Conservation (phyloP, 1,140 invertebrate genomes). For the Trichonephila inaurata region DNA sequence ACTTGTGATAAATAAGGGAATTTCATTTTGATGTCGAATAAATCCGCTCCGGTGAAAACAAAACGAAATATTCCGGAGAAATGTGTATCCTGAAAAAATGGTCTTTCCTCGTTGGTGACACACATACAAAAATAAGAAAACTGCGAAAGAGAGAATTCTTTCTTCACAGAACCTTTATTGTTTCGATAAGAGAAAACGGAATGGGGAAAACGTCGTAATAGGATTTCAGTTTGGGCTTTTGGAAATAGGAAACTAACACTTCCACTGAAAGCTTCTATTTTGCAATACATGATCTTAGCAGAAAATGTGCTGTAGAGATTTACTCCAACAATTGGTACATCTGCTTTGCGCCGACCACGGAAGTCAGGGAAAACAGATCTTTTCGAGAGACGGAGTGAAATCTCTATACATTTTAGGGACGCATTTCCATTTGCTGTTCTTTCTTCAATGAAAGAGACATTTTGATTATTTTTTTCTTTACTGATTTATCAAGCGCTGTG, state of each 20-base stretch:
- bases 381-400: neutral
- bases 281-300: slow-evolving; percentile 49
- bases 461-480: neutral
- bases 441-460: neutral
- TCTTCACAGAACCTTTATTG: slow-evolving; percentile 53
- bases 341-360: slow-evolving; percentile 39
- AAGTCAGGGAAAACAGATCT: slow-evolving; percentile 36
- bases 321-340: slow-evolving; percentile 57
- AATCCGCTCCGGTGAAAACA: slow-evolving; percentile 63
- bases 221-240: slow-evolving; percentile 62
- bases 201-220: slow-evolving; percentile 56
- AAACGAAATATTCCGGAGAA: slow-evolving; percentile 30
- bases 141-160: slow-evolving; percentile 30
- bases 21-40: slow-evolving; percentile 72
- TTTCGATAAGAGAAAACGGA: slow-evolving; percentile 67
- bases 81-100: slow-evolving; percentile 53
- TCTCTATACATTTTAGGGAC: slow-evolving; percentile 15
- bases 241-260: slow-evolving; percentile 65
- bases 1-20: slow-evolving; percentile 69
- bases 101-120: slow-evolving; percentile 39
- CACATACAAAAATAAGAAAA: neutral
- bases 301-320: slow-evolving; percentile 57
- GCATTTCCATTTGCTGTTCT: slow-evolving; percentile 37
- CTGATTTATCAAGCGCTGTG: neutral
- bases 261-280: slow-evolving; percentile 56